Evolutionary conservation across 2,888 invertebrate species (phyloP).

Genomic region (Lithodes maja): DNA sequence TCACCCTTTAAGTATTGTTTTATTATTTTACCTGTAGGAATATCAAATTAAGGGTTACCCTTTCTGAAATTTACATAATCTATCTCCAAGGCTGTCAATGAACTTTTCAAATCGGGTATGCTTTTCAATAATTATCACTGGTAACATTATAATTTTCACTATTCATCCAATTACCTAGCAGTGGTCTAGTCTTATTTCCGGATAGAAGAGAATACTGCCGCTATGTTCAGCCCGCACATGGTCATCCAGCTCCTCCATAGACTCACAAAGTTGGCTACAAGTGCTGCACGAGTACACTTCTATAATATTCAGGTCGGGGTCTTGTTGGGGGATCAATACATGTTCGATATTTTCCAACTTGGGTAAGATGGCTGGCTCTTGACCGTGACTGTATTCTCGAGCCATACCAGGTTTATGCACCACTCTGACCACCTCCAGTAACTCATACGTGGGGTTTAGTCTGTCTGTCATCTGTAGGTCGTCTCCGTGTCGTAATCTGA

Average conservation of each 20-base stretch:
- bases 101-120: too few relatives aligned
- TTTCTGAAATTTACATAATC: too few relatives aligned
- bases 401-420: neutral
- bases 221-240: constrained; percentile 21
- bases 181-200: too few relatives aligned
- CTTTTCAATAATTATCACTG: too few relatives aligned
- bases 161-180: too few relatives aligned
- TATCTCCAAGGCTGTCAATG: too few relatives aligned
- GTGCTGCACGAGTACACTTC: constrained; percentile 51
- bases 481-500: constrained; percentile 36
- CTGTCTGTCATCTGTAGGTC: neutral
- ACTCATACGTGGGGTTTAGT: neutral
- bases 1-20: too few relatives aligned
- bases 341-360: constrained; percentile 45
- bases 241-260: constrained; percentile 33
- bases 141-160: too few relatives aligned
- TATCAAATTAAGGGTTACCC: too few relatives aligned
- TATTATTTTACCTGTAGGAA: too few relatives aligned
- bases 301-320: constrained; percentile 40
- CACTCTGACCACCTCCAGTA: neutral
- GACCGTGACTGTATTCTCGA: neutral
- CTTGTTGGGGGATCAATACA: constrained; percentile 35
- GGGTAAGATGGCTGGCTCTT: neutral
- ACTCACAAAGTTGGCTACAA: constrained; percentile 47
- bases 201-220: too few relatives aligned